These are phyloP conservation scores for Schizopygopsis pylzovi DNA, from an alignment of 2,797 vertebrate species.

Conservation along the genomic window DNA sequence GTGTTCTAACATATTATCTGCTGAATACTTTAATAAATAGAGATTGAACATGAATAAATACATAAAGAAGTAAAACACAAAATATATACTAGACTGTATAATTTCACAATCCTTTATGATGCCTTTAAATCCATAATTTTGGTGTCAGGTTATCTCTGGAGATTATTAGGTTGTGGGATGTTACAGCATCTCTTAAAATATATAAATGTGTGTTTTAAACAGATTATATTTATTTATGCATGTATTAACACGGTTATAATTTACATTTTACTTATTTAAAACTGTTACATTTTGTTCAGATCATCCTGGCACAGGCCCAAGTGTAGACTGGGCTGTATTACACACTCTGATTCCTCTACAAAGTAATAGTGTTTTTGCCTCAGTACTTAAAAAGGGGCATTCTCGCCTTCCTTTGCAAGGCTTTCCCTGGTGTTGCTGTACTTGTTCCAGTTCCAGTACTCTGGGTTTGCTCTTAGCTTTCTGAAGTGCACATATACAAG, in stretches of 20 bases:
- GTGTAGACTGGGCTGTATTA: background rate
- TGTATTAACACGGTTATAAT: background rate
- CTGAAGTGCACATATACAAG: slow-evolving; percentile 35
- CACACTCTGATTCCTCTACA: slow-evolving; percentile 1
- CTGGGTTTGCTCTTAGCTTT: slow-evolving; percentile 21
- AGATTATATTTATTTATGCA: background rate
- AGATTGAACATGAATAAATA: background rate
- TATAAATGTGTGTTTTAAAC: background rate
- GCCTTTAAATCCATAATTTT: background rate
- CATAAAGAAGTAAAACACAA: background rate
- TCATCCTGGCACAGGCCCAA: background rate
- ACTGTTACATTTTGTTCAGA: background rate
- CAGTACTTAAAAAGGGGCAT: background rate
- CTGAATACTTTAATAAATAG: no score
- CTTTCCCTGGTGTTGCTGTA: background rate
- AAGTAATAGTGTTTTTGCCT: slow-evolving; percentile 2
- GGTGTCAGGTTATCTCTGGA: background rate
- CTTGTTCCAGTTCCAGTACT: slow-evolving; percentile 6
- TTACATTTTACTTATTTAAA: background rate
- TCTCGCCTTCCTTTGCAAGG: background rate
- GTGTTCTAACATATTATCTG: no score
- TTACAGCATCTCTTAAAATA: background rate
- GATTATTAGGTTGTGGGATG: background rate
- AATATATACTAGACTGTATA: background rate
- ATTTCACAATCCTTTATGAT: background rate